phyloP scores from a whole-genome alignment of 2,888 invertebrate species.

The Epirrita christyi region DNA sequence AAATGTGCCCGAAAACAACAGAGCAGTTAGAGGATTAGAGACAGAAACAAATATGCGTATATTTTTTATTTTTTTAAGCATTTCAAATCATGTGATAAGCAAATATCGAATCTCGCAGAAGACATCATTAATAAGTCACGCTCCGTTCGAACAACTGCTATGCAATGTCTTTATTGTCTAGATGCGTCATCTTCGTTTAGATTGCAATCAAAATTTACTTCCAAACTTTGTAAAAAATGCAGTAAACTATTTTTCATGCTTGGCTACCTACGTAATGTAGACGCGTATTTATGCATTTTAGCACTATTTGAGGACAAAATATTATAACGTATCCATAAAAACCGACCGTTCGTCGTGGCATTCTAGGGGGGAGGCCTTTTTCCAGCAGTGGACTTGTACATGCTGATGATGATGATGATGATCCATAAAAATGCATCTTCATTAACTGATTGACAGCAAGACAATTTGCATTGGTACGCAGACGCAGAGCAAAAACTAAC shows the following conservation, averaged over 20 bases:
- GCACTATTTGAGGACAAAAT: too few species aligned
- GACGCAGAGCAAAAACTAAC: slow-evolving; percentile 51
- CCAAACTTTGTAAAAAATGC: neutral
- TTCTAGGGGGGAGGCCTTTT: too few species aligned
- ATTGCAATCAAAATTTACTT: neutral
- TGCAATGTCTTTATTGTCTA: neutral
- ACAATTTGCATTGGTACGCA: slow-evolving; percentile 45
- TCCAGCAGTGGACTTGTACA: neutral
- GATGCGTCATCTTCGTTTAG: neutral
- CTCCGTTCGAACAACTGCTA: slow-evolving; percentile 23
- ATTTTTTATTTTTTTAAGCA: too few species aligned
- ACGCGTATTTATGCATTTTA: too few species aligned
- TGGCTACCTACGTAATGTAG: neutral
- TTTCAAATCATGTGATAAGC: slow-evolving; percentile 45
- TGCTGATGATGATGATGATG: too few species aligned
- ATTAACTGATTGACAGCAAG: slow-evolving; percentile 32
- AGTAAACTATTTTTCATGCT: too few species aligned
- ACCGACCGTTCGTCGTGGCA: too few species aligned
- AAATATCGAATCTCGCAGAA: slow-evolving; percentile 41
- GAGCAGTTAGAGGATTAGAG: too few species aligned
- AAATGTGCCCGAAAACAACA: too few species aligned
- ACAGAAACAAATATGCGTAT: too few species aligned
- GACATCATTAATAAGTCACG: slow-evolving; percentile 45
- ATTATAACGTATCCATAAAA: too few species aligned
- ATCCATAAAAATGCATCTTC: slow-evolving; percentile 5